A percentile compares a stretch with the other conserved stretches of the same genome.
phyloP scores from a whole-genome alignment of 1,140 invertebrate species.

The Drosophila yakuba region DNA sequence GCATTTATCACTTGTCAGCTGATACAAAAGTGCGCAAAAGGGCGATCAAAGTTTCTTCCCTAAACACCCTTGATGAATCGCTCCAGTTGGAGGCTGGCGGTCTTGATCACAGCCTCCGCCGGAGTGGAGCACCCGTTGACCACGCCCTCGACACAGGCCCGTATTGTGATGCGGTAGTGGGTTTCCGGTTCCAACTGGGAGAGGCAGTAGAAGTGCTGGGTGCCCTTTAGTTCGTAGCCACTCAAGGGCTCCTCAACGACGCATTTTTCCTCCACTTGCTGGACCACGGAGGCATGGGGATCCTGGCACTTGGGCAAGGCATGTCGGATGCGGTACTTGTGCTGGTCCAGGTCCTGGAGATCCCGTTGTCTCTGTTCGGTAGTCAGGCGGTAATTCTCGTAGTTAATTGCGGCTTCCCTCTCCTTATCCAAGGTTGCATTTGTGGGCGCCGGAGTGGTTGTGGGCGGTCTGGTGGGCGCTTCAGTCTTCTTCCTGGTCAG shows the following conservation, averaged over 20 bases:
- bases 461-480: neutral
- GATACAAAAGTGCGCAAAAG: conserved; percentile 5
- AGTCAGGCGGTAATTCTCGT: conserved; percentile 29
- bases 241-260: conserved; percentile 28
- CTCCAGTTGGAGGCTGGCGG: conserved; percentile 50
- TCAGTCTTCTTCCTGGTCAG: neutral
- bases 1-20: conserved; percentile 39
- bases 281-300: conserved; percentile 31
- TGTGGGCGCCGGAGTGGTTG: conserved; percentile 2
- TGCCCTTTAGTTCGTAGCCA: conserved; percentile 43
- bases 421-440: neutral
- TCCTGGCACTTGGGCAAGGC: conserved; percentile 41
- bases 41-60: neutral
- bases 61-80: conserved; percentile 43
- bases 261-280: conserved; percentile 65
- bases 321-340: conserved; percentile 40
- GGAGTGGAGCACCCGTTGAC: conserved; percentile 70
- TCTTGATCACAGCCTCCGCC: conserved; percentile 34
- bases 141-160: conserved; percentile 63
- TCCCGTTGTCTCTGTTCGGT: conserved; percentile 24
- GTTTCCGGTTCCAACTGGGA: conserved; percentile 32
- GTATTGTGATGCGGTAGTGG: conserved; percentile 59
- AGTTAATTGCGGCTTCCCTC: conserved; percentile 7
- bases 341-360: conserved; percentile 47
- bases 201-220: conserved; percentile 47